phyloP scores from a whole-genome alignment of 2,113 vertebrate genomes.

The Anguilla japonica region DNA sequence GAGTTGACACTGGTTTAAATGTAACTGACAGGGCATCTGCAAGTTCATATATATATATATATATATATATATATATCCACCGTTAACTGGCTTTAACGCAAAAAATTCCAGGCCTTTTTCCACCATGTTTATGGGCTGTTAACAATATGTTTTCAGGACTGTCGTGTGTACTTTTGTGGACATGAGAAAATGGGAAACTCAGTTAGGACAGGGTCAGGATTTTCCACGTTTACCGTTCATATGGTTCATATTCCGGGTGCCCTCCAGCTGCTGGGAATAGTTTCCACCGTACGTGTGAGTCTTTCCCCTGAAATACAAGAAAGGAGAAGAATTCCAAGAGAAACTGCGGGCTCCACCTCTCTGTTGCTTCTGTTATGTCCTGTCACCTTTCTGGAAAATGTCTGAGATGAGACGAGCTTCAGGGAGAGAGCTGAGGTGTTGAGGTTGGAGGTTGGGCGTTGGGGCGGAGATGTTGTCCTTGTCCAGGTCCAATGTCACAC shows the following conservation, averaged over 20 bases:
- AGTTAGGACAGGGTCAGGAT: conserved; percentile 3
- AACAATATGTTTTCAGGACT: background rate
- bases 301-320: conserved; percentile 10
- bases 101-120: background rate
- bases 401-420: background rate
- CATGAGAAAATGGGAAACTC: conserved; percentile 1
- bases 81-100: background rate
- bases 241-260: conserved; percentile 3
- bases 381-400: background rate
- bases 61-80: too few species aligned
- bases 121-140: background rate
- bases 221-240: background rate
- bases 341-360: background rate
- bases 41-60: too few species aligned
- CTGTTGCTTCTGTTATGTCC: background rate
- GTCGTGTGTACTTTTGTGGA: background rate
- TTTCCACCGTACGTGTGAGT: conserved; percentile 2
- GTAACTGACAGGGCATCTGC: background rate
- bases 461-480: background rate
- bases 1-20: background rate
- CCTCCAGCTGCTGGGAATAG: conserved; percentile 12
- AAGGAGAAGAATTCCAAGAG: background rate
- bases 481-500: background rate
- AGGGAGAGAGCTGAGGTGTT: background rate
- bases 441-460: background rate